Evolutionary conservation across 2,888 invertebrate species (phyloP).

Genomic region (Syrista parreyssii): DNA sequence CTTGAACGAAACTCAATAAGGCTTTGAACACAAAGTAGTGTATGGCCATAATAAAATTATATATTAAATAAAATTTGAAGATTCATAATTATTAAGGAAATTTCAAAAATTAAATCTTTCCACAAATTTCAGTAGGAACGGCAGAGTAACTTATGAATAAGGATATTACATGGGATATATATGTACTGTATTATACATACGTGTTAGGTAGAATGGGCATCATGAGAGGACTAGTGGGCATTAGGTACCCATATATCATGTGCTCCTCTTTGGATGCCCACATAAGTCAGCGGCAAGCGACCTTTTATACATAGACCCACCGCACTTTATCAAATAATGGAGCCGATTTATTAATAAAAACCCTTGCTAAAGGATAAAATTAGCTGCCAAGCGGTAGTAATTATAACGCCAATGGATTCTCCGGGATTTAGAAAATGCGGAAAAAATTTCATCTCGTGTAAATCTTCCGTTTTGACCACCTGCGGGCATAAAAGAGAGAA

Average conservation of each 20-base stretch:
- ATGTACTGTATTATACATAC: slow-evolving; percentile 4
- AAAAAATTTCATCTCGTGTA: background rate
- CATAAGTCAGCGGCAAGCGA: slow-evolving; percentile 25
- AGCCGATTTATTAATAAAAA: slow-evolving; percentile 21
- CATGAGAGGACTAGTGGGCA: slow-evolving; percentile 19
- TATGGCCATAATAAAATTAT: background rate
- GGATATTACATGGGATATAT: slow-evolving; percentile 19
- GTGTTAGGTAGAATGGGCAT: slow-evolving; percentile 11
- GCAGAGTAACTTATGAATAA: slow-evolving; percentile 21
- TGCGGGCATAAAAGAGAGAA: background rate
- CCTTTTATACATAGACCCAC: slow-evolving; percentile 22
- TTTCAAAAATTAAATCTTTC: background rate
- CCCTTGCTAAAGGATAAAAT: slow-evolving; percentile 12
- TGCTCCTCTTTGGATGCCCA: slow-evolving; percentile 19
- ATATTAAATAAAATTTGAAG: background rate
- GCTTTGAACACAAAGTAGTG: background rate
- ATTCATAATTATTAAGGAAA: background rate
- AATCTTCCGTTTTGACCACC: background rate
- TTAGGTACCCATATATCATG: slow-evolving; percentile 21
- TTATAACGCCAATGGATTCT: slow-evolving; percentile 13
- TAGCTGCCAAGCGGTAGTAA: slow-evolving; percentile 15
- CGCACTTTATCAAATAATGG: slow-evolving; percentile 23
- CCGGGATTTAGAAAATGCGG: background rate
- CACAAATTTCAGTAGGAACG: background rate
- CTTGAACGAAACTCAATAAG: background rate